phyloP scores from a whole-genome alignment of 2,113 vertebrate genomes.

The Narcine bancroftii region DNA sequence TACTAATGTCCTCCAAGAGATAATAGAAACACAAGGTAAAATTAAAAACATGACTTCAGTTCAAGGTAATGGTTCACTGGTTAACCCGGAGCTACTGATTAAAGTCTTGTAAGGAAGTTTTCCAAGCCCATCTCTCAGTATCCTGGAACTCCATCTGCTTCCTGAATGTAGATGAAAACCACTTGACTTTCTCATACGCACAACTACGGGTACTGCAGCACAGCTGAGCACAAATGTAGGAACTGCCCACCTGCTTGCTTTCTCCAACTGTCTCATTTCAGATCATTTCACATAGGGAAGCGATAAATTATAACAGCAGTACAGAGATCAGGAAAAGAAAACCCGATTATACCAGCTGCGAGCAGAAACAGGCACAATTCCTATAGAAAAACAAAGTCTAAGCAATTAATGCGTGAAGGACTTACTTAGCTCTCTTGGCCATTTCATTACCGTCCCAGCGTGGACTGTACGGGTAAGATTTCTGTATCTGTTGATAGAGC shows the following conservation, averaged over 20 bases:
- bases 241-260: constrained; percentile 12
- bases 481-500: constrained; percentile 93
- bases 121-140: background rate
- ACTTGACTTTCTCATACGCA: background rate
- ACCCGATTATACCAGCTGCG: background rate
- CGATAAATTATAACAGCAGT: background rate
- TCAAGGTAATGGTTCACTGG: background rate
- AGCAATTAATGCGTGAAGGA: constrained; percentile 26
- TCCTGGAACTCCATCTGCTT: constrained; percentile 10
- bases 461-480: constrained; percentile 95
- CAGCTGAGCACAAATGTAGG: background rate
- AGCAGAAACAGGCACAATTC: background rate
- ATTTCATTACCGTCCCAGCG: constrained; percentile 99
- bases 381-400: background rate
- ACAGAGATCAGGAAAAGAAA: background rate
- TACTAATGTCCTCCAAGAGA: background rate
- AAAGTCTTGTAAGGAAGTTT: background rate
- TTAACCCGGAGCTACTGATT: background rate
- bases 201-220: background rate
- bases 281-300: background rate
- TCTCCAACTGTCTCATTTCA: background rate
- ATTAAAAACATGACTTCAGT: background rate
- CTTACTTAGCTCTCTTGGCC: constrained; percentile 99
- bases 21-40: background rate
- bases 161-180: background rate